Percentiles rank a stretch among this genome's conserved stretches.
Evolutionary conservation across 2,888 invertebrate species (phyloP).

Genomic region (Agrochola lota): DNA sequence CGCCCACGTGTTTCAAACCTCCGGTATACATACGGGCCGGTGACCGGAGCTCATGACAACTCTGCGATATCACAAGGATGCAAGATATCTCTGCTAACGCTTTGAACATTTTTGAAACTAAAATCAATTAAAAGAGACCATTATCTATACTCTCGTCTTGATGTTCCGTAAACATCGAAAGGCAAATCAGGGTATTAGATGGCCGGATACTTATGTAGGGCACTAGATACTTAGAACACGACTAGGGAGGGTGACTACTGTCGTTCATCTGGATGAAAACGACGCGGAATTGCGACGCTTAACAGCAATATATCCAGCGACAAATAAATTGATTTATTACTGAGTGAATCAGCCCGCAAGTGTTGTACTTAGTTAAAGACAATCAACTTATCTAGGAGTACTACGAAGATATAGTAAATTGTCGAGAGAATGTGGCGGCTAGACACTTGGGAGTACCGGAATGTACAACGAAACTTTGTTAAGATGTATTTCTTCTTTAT

Average conservation of each 20-base stretch:
- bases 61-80: not conserved
- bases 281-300: constrained; percentile 57
- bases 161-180: constrained; percentile 22
- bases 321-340: constrained; percentile 64
- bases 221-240: constrained; percentile 50
- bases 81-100: not conserved
- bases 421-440: constrained; percentile 15
- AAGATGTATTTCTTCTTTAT: not conserved
- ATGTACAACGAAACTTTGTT: constrained; percentile 18
- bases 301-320: constrained; percentile 51
- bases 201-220: constrained; percentile 55
- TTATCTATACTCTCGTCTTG: not conserved
- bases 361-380: constrained; percentile 44
- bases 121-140: not conserved
- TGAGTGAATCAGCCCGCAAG: constrained; percentile 52
- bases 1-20: constrained; percentile 1
- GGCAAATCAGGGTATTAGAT: constrained; percentile 35
- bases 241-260: constrained; percentile 51
- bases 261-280: constrained; percentile 55
- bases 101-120: not conserved
- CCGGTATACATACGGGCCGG: not conserved
- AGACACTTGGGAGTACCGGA: constrained; percentile 16
- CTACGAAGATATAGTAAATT: constrained; percentile 18
- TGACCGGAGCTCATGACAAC: not conserved
- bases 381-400: constrained; percentile 36